These are phyloP conservation scores for Corella eumyota DNA, from an alignment of 23 tunicate species.

Conservation along the genomic window DNA sequence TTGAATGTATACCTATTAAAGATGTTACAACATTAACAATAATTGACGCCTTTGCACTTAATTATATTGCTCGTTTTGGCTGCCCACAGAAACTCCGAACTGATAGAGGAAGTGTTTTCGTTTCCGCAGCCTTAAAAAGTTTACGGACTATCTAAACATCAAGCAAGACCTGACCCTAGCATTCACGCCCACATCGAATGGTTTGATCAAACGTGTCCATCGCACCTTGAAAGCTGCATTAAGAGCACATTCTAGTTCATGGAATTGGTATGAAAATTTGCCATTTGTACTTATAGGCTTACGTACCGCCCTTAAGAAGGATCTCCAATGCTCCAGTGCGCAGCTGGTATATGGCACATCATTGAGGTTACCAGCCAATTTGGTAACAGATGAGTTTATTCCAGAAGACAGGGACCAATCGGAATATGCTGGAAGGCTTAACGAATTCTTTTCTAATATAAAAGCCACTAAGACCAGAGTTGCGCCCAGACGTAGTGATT, in stretches of 20 bases:
- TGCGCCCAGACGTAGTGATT: background rate
- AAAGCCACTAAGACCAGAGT: background rate
- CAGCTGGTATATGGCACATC: constrained; percentile 14
- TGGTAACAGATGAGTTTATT: constrained; percentile 5
- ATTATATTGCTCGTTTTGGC: constrained; percentile 15
- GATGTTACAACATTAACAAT: constrained; percentile 22
- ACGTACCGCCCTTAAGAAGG: constrained; percentile 1
- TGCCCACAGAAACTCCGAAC: constrained; percentile 1
- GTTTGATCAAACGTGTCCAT: background rate
- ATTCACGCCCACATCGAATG: background rate
- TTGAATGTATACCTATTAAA: constrained; percentile 11
- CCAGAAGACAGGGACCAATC: background rate
- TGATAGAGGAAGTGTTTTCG: constrained; percentile 6
- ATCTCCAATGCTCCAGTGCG: constrained; percentile 4
- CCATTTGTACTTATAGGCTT: constrained; percentile 4
- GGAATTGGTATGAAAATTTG: constrained; percentile 1
- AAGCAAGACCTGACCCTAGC: background rate
- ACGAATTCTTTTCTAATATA: background rate
- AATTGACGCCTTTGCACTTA: constrained; percentile 12
- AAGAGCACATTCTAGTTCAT: background rate
- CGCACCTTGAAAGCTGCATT: background rate
- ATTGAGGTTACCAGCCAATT: constrained; percentile 10
- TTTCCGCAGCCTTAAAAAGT: too few relatives aligned
- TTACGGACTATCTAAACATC: background rate
- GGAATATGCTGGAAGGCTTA: background rate